These are phyloP conservation scores for Sycophila texana DNA, from an alignment of 2,888 invertebrate species.

Conservation along the genomic window DNA sequence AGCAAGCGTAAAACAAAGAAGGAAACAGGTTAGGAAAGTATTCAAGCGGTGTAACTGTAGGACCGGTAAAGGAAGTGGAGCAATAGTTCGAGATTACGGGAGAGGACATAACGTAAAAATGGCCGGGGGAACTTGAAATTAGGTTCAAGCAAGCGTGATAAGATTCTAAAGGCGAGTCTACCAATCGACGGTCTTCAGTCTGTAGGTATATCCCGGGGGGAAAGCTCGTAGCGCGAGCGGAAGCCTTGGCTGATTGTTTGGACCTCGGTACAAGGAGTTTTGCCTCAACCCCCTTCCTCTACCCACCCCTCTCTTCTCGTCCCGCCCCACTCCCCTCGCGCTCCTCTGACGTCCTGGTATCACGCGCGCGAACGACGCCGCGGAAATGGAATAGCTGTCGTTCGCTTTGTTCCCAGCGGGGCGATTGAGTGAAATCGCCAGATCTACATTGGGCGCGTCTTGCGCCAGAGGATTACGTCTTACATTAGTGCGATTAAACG, in stretches of 20 bases:
- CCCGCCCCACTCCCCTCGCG: too few species aligned
- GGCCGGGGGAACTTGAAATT: slow-evolving; percentile 45
- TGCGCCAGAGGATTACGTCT: slow-evolving; percentile 34
- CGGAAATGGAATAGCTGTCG: slow-evolving; percentile 54
- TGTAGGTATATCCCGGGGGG: slow-evolving; percentile 6
- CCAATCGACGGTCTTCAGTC: slow-evolving; percentile 44
- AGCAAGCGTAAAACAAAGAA: background rate
- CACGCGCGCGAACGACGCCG: slow-evolving; percentile 16
- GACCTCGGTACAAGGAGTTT: slow-evolving; percentile 39
- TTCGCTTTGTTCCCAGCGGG: slow-evolving; percentile 56
- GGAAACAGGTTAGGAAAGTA: slow-evolving; percentile 19
- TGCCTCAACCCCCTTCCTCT: background rate
- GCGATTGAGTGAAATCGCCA: slow-evolving; percentile 57
- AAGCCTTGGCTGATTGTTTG: slow-evolving; percentile 54
- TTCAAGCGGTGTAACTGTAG: slow-evolving; percentile 13
- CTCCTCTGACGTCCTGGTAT: slow-evolving; percentile 13
- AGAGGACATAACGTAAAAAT: slow-evolving; percentile 45
- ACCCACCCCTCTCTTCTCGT: too few species aligned
- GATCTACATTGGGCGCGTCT: slow-evolving; percentile 45
- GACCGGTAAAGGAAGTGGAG: background rate
- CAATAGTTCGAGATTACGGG: slow-evolving; percentile 50
- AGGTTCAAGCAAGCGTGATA: slow-evolving; percentile 55
- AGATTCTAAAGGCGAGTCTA: slow-evolving; percentile 53
- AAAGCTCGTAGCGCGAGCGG: slow-evolving; percentile 3
- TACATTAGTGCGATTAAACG: slow-evolving; percentile 48